Percentiles rank a stretch among this genome's conserved stretches.
Conservation (phyloP, 2,888 invertebrate species). For the Eilema sororculum region DNA sequence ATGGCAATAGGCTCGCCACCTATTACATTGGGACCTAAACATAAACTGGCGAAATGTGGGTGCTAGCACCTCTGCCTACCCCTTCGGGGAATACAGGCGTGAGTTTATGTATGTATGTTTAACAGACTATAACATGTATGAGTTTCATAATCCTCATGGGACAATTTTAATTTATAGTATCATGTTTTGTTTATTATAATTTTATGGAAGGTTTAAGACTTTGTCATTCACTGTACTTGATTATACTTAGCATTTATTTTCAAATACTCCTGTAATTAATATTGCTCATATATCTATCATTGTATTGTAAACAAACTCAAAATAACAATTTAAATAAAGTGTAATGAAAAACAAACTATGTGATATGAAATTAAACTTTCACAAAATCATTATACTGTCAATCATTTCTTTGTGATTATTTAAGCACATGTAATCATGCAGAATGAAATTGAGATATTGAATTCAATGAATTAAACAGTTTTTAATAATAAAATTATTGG, state of each 20-base stretch:
- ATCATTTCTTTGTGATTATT: slow-evolving; percentile 24
- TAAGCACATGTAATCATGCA: background rate
- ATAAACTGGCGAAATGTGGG: no score
- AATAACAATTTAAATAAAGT: background rate
- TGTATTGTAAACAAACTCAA: background rate
- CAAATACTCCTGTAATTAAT: background rate
- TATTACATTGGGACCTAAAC: no score
- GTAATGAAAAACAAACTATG: slow-evolving; percentile 8
- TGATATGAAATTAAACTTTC: slow-evolving; percentile 38
- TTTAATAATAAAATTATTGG: background rate
- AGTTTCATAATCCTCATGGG: no score
- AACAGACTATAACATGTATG: no score
- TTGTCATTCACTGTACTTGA: background rate
- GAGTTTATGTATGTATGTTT: no score
- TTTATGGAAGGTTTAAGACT: background rate
- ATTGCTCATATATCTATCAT: background rate
- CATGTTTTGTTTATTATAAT: background rate
- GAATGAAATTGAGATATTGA: background rate
- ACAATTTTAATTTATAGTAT: no score
- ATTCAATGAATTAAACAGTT: background rate
- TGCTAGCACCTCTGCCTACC: no score
- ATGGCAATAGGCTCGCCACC: no score
- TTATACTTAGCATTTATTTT: background rate
- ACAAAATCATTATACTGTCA: slow-evolving; percentile 36
- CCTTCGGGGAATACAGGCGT: no score